phyloP scores from a whole-genome alignment of 1,140 invertebrate species.

The Cotesia typhae region DNA sequence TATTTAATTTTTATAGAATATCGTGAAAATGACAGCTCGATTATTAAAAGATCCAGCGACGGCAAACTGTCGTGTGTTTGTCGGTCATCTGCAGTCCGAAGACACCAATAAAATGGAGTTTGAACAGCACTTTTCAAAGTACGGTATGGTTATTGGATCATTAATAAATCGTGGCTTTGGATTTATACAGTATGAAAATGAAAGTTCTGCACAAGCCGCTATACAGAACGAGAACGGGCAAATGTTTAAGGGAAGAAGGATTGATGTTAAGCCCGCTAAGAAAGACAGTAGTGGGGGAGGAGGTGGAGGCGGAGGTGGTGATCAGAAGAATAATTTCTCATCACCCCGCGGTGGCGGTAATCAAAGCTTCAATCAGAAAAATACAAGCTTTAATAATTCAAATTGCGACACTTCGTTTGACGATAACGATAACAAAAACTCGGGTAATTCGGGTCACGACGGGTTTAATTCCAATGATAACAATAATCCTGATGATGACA shows the following conservation, averaged over 20 bases:
- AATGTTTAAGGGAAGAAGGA: conserved; percentile 74
- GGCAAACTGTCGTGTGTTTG: conserved; percentile 76
- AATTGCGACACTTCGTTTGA: conserved; percentile 36
- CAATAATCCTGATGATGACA: conserved; percentile 37
- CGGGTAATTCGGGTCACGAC: conserved; percentile 24
- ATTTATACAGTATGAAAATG: conserved; percentile 85
- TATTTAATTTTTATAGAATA: conserved; percentile 12
- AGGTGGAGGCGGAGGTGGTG: conserved; percentile 31
- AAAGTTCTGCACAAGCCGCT: conserved; percentile 76
- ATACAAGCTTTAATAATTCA: conserved; percentile 46
- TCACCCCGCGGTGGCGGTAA: conserved; percentile 3
- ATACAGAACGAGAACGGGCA: conserved; percentile 75
- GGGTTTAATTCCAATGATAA: conserved; percentile 41
- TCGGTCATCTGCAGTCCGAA: conserved; percentile 76
- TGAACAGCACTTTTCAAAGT: conserved; percentile 77
- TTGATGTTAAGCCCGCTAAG: conserved; percentile 69
- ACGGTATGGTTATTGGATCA: conserved; percentile 78
- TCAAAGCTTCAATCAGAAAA: conserved; percentile 46
- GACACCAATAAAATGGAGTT: conserved; percentile 73
- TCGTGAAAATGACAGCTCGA: conserved; percentile 53
- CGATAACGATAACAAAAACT: not conserved
- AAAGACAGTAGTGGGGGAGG: conserved; percentile 52
- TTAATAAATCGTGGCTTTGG: conserved; percentile 81
- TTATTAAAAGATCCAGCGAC: conserved; percentile 75
- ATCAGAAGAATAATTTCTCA: conserved; percentile 29